Evolutionary conservation across 2,797 vertebrate genomes (phyloP).

Genomic region (Enteromius paludinosus): DNA sequence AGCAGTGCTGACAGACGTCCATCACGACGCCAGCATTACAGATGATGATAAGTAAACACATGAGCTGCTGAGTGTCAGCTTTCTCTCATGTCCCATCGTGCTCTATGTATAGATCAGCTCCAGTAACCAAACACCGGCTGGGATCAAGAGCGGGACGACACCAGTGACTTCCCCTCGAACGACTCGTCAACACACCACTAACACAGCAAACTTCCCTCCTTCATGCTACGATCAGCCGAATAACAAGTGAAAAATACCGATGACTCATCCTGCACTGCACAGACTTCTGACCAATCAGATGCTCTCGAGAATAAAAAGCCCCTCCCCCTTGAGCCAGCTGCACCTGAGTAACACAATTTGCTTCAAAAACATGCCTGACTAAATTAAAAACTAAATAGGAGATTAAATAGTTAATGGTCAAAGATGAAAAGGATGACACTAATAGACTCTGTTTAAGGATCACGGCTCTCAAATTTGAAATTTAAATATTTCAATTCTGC

Average conservation of each 20-base stretch:
- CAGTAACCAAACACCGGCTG: constrained; percentile 67
- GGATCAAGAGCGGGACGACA: constrained; percentile 30
- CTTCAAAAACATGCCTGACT: neutral
- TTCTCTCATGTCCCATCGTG: constrained; percentile 52
- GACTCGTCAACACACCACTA: neutral
- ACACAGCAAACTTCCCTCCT: neutral
- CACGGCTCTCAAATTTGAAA: no score
- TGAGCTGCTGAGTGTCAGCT: constrained; percentile 46
- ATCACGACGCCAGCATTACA: neutral
- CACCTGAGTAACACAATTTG: neutral
- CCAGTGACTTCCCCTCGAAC: constrained; percentile 9
- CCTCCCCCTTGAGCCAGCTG: no score
- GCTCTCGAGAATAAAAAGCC: neutral
- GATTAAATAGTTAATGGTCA: neutral
- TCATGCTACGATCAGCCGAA: neutral
- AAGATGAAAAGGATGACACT: neutral
- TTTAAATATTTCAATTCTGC: no score
- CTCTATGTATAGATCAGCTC: constrained; percentile 72
- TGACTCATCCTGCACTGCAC: constrained; percentile 1
- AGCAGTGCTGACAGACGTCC: neutral
- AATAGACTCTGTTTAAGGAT: neutral
- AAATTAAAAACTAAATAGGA: neutral
- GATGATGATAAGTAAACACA: constrained; percentile 9
- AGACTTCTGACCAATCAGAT: constrained; percentile 1
- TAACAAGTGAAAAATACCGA: neutral